A percentile compares a stretch with the other conserved stretches of the same genome.
phyloP scores from a whole-genome alignment of 2,113 vertebrate genomes.

The Platycercus adscitus region DNA sequence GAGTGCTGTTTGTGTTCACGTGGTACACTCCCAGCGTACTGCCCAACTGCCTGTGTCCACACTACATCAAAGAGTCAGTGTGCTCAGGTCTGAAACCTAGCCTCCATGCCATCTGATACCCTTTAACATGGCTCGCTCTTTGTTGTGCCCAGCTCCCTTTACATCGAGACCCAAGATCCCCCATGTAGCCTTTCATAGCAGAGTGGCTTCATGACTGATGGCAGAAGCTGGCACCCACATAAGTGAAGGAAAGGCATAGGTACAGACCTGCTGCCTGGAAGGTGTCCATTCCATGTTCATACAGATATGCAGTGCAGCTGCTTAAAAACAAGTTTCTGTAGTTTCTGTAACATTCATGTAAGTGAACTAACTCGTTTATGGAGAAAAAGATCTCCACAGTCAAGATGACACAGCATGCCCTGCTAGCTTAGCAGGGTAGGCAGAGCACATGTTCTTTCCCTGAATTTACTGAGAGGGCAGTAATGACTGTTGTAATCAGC shows the following conservation, averaged over 20 bases:
- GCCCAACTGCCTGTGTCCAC: background rate
- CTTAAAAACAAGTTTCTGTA: background rate
- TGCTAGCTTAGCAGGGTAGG: background rate
- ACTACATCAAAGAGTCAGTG: background rate
- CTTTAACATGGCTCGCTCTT: background rate
- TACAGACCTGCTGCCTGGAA: background rate
- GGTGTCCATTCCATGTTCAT: background rate
- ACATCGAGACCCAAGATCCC: background rate
- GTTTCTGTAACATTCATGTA: background rate
- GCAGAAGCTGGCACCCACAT: background rate
- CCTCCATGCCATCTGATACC: background rate
- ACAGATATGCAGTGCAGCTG: background rate
- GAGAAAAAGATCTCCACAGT: background rate
- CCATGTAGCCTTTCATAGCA: background rate
- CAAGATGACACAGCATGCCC: background rate
- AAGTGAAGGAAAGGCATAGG: background rate
- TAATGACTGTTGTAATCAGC: background rate
- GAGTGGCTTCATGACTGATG: background rate
- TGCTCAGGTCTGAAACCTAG: background rate
- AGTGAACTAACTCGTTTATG: background rate
- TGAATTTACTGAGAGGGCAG: background rate
- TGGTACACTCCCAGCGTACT: too few species aligned
- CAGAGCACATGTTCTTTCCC: background rate
- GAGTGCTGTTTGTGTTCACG: background rate
- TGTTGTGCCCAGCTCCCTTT: rapidly evolving